These are phyloP conservation scores for Pempheris klunzingeri DNA, from an alignment of 2,797 vertebrate genomes.

Conservation along the genomic window DNA sequence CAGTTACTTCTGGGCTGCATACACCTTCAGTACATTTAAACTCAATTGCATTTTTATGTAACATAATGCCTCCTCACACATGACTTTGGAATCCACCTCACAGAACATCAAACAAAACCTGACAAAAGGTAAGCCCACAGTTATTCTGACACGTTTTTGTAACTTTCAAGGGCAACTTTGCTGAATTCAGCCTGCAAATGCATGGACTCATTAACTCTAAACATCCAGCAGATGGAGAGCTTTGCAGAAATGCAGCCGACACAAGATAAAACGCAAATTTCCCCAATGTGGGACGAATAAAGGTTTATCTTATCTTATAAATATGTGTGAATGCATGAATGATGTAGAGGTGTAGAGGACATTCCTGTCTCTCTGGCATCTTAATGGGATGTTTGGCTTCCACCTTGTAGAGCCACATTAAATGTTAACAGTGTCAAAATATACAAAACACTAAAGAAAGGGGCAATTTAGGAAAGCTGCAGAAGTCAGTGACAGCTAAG, in stretches of 20 bases:
- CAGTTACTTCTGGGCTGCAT: neutral
- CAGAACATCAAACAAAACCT: neutral
- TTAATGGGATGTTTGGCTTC: slow-evolving; percentile 28
- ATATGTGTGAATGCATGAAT: slow-evolving; percentile 29
- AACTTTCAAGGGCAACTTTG: neutral
- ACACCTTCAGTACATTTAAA: neutral
- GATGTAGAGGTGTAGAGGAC: neutral
- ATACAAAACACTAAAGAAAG: neutral
- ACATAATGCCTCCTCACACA: neutral
- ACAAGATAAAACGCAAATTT: too few relatives aligned
- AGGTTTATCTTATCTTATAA: too few relatives aligned
- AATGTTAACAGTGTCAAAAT: slow-evolving; percentile 7
- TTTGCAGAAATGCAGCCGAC: slow-evolving; percentile 26
- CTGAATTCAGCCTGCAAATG: neutral
- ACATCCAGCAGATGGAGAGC: slow-evolving; percentile 19
- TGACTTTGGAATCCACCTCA: neutral
- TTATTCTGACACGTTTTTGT: neutral
- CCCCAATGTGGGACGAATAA: too few relatives aligned
- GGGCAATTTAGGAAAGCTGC: neutral
- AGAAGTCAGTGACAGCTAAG: neutral
- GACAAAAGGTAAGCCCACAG: neutral
- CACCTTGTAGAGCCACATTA: neutral
- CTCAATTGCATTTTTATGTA: neutral
- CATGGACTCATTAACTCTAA: slow-evolving; percentile 8
- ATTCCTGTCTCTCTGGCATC: neutral